Conservation (phyloP, 2,797 vertebrate species). For the Trachurus trachurus region DNA sequence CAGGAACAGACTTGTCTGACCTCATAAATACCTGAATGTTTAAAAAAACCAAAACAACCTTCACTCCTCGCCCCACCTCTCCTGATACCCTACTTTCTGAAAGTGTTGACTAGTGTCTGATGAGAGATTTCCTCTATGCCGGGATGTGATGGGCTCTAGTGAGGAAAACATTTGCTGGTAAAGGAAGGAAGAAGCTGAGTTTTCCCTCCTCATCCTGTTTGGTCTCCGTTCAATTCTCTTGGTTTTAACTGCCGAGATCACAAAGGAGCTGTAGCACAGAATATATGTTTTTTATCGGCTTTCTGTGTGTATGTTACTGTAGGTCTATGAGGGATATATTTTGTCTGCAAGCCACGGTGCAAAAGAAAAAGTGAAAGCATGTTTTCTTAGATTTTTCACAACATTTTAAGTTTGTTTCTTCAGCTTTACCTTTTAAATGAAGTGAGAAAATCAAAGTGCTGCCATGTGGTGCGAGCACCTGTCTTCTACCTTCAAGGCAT, state of each 20-base stretch:
- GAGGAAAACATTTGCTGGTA: constrained; percentile 54
- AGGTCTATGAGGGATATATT: not conserved
- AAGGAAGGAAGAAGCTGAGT: constrained; percentile 67
- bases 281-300: not conserved
- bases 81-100: constrained; percentile 19
- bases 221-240: constrained; percentile 21
- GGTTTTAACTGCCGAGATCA: constrained; percentile 16
- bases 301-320: not conserved
- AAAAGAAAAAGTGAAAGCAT: not conserved
- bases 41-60: not conserved
- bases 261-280: constrained; percentile 6
- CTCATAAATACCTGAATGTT: constrained; percentile 30
- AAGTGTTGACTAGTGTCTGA: constrained; percentile 58
- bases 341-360: not conserved
- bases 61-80: not conserved
- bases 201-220: constrained; percentile 81
- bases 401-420: too few relatives aligned
- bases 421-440: not conserved
- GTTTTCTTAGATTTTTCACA: not conserved
- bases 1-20: constrained; percentile 12
- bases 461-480: not conserved
- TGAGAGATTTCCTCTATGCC: constrained; percentile 65
- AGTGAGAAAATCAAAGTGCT: not conserved
- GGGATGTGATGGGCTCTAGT: constrained; percentile 63
- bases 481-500: not conserved